Conservation (phyloP, 2,113 vertebrate genomes). For the Dendropsophus ebraccatus region DNA sequence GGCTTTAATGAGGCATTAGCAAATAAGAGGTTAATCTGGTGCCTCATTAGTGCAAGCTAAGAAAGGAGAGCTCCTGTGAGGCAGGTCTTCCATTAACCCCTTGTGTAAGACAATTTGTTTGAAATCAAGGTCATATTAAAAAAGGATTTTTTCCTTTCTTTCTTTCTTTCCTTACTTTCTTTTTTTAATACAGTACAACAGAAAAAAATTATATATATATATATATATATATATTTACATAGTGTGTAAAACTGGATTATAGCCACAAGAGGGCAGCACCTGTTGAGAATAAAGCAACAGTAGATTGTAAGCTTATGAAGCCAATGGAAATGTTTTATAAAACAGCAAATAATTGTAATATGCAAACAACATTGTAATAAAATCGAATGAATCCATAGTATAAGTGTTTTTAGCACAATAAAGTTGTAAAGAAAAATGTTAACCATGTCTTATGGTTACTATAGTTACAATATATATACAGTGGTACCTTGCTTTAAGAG, state of each 20-base stretch:
- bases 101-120: neutral
- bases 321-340: neutral
- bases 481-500: no score
- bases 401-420: no score
- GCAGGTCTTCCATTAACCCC: neutral
- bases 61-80: neutral
- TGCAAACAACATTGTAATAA: neutral
- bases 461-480: no score
- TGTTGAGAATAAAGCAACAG: neutral
- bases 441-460: no score
- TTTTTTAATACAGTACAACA: neutral
- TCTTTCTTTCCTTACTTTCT: neutral
- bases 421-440: no score
- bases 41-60: neutral
- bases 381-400: no score
- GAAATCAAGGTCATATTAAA: no score
- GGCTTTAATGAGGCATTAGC: neutral
- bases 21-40: neutral
- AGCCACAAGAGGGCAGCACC: constrained; percentile 24
- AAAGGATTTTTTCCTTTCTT: neutral
- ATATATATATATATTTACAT: no score
- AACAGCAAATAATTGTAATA: neutral
- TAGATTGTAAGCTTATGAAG: neutral
- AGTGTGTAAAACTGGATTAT: neutral
- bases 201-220: neutral